Conservation (phyloP, 2,113 vertebrate genomes). For the Grammomys dolichurus region DNA sequence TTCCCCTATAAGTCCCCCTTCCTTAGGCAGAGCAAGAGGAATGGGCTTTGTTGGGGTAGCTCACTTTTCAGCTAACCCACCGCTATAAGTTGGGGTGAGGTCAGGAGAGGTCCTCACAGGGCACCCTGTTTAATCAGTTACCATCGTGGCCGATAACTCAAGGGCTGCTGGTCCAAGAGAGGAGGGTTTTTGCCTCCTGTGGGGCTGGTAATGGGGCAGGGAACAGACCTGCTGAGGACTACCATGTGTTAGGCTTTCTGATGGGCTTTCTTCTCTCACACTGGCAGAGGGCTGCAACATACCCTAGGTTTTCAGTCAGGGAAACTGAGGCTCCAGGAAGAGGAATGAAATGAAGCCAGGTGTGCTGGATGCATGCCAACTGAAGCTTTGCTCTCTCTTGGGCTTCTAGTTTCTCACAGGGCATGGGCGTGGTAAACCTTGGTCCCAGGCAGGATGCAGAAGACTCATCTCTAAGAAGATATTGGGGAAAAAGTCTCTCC, state of each 20-base stretch:
- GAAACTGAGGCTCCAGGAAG: not conserved
- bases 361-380: rapidly evolving
- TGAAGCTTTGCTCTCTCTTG: rapidly evolving
- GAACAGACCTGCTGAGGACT: not conserved
- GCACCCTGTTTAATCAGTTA: not conserved
- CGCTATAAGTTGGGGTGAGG: not conserved
- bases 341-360: too few species aligned
- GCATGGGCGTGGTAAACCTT: not conserved
- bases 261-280: not conserved
- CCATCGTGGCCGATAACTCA: not conserved
- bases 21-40: not conserved
- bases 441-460: not conserved
- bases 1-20: not conserved
- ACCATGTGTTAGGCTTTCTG: not conserved
- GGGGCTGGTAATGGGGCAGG: not conserved
- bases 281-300: not conserved
- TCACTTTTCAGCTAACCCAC: not conserved
- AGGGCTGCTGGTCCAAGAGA: not conserved
- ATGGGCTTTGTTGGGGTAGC: not conserved
- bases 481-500: not conserved
- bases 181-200: not conserved
- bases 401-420: rapidly evolving
- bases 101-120: not conserved
- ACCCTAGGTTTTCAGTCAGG: not conserved
- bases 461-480: not conserved